Evolutionary conservation across 2,797 vertebrate genomes (phyloP).

Genomic region (Eutrigla gurnardus): DNA sequence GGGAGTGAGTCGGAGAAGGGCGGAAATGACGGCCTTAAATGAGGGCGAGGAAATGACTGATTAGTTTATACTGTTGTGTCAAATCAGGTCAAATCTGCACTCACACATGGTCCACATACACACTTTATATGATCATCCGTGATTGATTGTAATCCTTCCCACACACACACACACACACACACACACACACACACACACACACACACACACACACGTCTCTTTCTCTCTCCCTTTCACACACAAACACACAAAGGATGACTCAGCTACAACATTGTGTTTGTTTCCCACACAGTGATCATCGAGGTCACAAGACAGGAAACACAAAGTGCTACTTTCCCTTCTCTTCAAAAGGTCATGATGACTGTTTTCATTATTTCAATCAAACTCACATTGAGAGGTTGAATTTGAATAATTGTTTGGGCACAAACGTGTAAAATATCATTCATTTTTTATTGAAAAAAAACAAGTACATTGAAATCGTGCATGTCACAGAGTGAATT

Average conservation of each 20-base stretch:
- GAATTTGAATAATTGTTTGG: not conserved
- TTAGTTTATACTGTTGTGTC: conserved; percentile 28
- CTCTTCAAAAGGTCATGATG: not conserved
- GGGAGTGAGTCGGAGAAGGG: not conserved
- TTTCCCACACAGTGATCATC: conserved; percentile 25
- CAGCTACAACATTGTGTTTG: conserved; percentile 30
- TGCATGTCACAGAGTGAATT: conserved; percentile 47
- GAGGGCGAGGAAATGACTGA: conserved; percentile 39
- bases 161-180: not conserved
- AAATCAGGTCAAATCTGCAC: conserved; percentile 17
- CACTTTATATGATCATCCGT: conserved; percentile 1
- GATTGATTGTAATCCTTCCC: not conserved
- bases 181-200: not conserved
- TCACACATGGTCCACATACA: not conserved
- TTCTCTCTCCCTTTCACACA: not conserved
- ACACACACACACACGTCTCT: not conserved
- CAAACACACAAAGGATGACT: conserved; percentile 15
- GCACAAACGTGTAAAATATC: not conserved
- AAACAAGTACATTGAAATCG: conserved; percentile 49
- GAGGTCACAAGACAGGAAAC: conserved; percentile 32
- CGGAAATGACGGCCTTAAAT: conserved; percentile 24
- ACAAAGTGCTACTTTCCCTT: not conserved
- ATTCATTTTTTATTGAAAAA: conserved; percentile 68
- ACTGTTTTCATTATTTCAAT: conserved; percentile 1
- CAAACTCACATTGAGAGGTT: not conserved